These are phyloP conservation scores for Glaucidium brasilianum DNA, from an alignment of 2,113 vertebrate genomes.

Conservation along the genomic window DNA sequence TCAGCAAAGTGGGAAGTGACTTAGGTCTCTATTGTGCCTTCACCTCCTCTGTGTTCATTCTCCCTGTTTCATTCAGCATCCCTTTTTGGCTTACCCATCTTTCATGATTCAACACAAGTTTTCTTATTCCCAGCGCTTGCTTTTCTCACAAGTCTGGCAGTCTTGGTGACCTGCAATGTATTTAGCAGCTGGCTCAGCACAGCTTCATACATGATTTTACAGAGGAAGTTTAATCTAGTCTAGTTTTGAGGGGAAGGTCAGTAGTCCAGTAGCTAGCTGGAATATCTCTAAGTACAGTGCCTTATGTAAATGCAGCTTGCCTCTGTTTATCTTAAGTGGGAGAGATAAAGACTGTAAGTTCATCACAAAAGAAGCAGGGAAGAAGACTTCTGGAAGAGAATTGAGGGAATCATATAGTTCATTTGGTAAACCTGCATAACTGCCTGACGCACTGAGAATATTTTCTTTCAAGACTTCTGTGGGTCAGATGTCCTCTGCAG, in stretches of 20 bases:
- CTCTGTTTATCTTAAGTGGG: not conserved
- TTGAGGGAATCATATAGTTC: not conserved
- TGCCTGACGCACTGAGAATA: not conserved
- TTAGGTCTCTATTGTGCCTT: not conserved
- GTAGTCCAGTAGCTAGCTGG: not conserved
- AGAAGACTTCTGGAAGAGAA: not conserved
- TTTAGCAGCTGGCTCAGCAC: not conserved
- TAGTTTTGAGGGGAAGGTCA: not conserved
- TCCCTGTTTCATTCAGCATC: not conserved
- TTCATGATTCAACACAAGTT: not conserved
- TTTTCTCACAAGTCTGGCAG: not conserved
- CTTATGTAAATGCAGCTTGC: not conserved
- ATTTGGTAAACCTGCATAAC: not conserved
- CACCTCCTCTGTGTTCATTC: not conserved
- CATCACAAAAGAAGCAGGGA: not conserved
- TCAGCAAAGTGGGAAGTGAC: not conserved
- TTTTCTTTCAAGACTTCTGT: not conserved
- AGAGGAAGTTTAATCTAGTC: not conserved
- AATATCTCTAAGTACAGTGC: not conserved
- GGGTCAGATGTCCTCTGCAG: not conserved
- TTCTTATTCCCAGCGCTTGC: not conserved
- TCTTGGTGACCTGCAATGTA: not conserved
- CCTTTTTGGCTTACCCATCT: not conserved
- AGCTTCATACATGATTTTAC: not conserved
- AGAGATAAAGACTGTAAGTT: not conserved